A percentile compares a stretch with the other conserved stretches of the same genome.
phyloP scores from a whole-genome alignment of 2,888 invertebrate species.

The Mesodorylaimus sp. region DNA sequence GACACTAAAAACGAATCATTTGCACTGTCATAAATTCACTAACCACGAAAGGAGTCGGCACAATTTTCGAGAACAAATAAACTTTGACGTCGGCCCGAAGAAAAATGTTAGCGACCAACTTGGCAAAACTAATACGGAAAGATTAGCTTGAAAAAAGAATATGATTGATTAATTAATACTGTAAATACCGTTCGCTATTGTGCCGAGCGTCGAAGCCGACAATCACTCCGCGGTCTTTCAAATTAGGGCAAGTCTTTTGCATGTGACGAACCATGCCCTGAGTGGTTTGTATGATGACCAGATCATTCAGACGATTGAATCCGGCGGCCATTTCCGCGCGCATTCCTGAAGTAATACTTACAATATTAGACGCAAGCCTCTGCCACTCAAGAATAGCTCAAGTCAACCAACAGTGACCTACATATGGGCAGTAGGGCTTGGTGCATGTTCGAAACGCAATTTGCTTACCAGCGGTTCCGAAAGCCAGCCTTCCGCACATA shows the following conservation, averaged over 20 bases:
- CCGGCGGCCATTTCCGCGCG: slow-evolving; percentile 82
- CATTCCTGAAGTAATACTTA: slow-evolving; percentile 40
- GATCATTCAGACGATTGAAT: slow-evolving; percentile 79
- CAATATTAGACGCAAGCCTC: too few species aligned
- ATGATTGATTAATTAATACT: slow-evolving; percentile 6
- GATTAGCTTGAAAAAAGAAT: not conserved
- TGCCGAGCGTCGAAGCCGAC: slow-evolving; percentile 81
- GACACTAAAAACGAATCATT: slow-evolving; percentile 3
- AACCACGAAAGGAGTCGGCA: slow-evolving; percentile 73
- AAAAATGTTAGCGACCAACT: slow-evolving; percentile 66
- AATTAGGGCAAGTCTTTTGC: slow-evolving; percentile 41
- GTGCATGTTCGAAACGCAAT: too few species aligned
- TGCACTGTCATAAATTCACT: slow-evolving; percentile 14
- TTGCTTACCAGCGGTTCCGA: slow-evolving; percentile 36
- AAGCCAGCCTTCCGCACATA: slow-evolving; percentile 31
- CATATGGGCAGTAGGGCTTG: too few species aligned
- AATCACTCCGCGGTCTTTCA: slow-evolving; percentile 49
- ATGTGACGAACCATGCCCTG: slow-evolving; percentile 69
- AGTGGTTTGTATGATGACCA: slow-evolving; percentile 73
- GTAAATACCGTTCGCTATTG: slow-evolving; percentile 58
- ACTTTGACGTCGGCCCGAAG: slow-evolving; percentile 54
- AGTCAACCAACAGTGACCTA: too few species aligned
- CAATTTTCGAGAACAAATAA: slow-evolving; percentile 55
- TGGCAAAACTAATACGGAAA: slow-evolving; percentile 53
- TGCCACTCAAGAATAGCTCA: too few species aligned